Base-by-base conservation (phyloP, 2,888 invertebrate genomes). In the Leptinotarsa tumamoca region DNA sequence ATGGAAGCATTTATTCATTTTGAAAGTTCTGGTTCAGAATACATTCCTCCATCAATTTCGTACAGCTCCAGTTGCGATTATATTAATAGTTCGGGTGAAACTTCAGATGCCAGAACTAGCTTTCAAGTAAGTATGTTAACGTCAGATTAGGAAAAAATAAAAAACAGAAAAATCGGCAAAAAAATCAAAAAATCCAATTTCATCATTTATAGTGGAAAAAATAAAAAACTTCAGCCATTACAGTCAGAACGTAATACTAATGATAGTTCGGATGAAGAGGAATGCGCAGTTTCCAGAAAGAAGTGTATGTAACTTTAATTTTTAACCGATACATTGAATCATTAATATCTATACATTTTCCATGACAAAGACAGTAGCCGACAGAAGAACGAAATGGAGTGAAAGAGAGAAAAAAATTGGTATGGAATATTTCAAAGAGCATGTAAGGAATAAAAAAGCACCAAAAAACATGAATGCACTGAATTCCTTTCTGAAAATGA, bases 391-490 rank as follows among this genome's bases (percentile, higher is more conserved):
- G 50, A 13, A 43, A 67, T 49, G 33, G 49, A n/a, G n/a, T 43
- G 43, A 67, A 67, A 27, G 10, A 67, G n/a, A n/a, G 18, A 67
- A 67, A 49, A 33, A 67, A 67, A 4, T 63, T 21, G 63, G 10
- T 13, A 33, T 18, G 43, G 2, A 67, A 33, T 27, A 63, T 63
- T 63, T 63, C 14, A 15, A 43, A 43, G 50, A 27, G 43, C 67
- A 43, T 43, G 43, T 43, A 7, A 67, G 67, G 43, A 67, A 67
- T 17, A 67, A 43, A 49, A 67, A 17, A 4, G 43, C 67, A 43
- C 67, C 67, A 43, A 49, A 67, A 21, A 67, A 67, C 43, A 67
- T 17, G 49, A 67, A 67, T 67, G 67, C 17, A 43, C 33, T 15
- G 49, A 67, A 17, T 67, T 67, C 43, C 33, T 67, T 14, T 15